Evolutionary conservation across 2,888 invertebrate genomes (phyloP).

Genomic region (Sycophila texana): DNA sequence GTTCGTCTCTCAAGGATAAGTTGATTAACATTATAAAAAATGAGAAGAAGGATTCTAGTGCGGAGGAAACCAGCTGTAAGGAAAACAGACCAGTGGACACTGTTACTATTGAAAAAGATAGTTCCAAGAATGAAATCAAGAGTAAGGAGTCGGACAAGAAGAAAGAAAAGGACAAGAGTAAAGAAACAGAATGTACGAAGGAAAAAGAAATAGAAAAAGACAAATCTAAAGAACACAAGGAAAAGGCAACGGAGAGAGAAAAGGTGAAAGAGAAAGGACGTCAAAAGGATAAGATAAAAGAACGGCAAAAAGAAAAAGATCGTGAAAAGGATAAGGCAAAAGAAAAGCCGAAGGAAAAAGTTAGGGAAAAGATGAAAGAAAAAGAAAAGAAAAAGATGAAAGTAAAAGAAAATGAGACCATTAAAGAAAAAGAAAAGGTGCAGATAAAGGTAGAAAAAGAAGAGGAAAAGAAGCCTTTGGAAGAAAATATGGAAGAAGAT

Average conservation of each 20-base stretch:
- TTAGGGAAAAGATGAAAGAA: conserved; percentile 50
- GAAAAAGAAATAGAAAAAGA: conserved; percentile 41
- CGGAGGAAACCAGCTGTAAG: not conserved
- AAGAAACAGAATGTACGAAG: not conserved
- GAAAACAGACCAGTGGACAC: too few relatives aligned
- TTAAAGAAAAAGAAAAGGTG: conserved; percentile 36
- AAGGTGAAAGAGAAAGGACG: not conserved
- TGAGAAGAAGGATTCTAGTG: conserved; percentile 10
- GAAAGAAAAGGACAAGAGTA: not conserved
- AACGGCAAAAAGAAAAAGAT: conserved; percentile 30
- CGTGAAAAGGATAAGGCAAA: not conserved
- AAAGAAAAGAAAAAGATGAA: not conserved
- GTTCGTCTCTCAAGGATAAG: conserved; percentile 70
- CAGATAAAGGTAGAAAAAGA: conserved; percentile 14
- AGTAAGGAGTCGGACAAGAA: not conserved
- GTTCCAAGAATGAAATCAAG: not conserved
- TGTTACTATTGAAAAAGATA: not conserved
- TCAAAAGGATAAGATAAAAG: conserved; percentile 44
- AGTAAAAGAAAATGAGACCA: not conserved
- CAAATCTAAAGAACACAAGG: conserved; percentile 13
- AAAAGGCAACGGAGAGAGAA: not conserved
- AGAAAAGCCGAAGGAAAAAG: not conserved
- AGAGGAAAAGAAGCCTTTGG: not conserved
- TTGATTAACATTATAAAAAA: conserved; percentile 67
- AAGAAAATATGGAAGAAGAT: conserved; percentile 57